A percentile compares a stretch with the other conserved stretches of the same genome.
phyloP scores from a whole-genome alignment of 1,140 invertebrate species.

The Drosophila prosaltans region DNA sequence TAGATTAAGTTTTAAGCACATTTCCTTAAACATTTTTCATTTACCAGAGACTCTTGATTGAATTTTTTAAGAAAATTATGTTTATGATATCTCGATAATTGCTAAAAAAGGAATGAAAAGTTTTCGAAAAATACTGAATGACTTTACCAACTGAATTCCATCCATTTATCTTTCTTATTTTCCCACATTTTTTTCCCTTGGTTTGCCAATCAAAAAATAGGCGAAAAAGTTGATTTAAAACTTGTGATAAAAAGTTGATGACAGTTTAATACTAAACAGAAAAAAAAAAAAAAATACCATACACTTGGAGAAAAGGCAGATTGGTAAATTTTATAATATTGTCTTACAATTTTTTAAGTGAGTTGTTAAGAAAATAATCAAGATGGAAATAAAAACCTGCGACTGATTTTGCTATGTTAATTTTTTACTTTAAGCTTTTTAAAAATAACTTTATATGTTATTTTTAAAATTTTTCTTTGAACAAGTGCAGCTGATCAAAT shows the following conservation, averaged over 20 bases:
- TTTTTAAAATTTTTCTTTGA: too few relatives aligned
- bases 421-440: too few relatives aligned
- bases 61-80: slow-evolving; percentile 1
- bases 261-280: slow-evolving; percentile 19
- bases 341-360: too few relatives aligned
- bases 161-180: neutral
- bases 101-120: neutral
- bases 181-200: slow-evolving; percentile 29
- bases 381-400: too few relatives aligned
- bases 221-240: slow-evolving; percentile 60
- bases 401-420: too few relatives aligned
- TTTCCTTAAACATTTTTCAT: neutral
- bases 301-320: neutral
- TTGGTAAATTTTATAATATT: too few relatives aligned
- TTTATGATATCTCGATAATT: slow-evolving; percentile 1
- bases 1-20: neutral
- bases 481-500: too few relatives aligned
- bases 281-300: neutral
- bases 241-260: slow-evolving; percentile 29
- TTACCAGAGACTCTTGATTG: neutral
- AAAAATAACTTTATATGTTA: too few relatives aligned
- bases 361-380: too few relatives aligned
- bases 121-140: slow-evolving; percentile 1
- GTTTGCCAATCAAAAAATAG: slow-evolving; percentile 27
- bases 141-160: slow-evolving; percentile 9